Evolutionary conservation across 64 coral and sea anemone species (phyloP), one percentile per base, ranked within the genome.

Genomic region (Platygyra sinensis): DNA sequence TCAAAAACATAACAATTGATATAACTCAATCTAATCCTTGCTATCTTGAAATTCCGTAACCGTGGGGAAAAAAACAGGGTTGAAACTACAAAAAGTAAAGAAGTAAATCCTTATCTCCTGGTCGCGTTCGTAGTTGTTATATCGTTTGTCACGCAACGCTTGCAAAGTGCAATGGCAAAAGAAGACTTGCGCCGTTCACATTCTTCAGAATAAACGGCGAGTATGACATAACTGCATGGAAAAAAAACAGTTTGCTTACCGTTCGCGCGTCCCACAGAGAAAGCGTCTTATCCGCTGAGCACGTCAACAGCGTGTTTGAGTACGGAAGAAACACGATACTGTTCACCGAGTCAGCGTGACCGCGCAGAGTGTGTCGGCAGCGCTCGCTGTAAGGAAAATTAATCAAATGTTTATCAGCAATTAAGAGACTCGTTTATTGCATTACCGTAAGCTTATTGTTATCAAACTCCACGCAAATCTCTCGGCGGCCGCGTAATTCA

Each of bases 261-360:
- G 94, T 99, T 91, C 97, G 93, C 16, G 91, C 94, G 62, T 99
- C 97, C 97, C 97, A 99, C 9, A 99, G 81, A 60, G 97, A 99
- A 38, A 99, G 89, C 38, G 97, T 99, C 83, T 99, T 99, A 67
- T 99, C 97, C 29, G 97, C 97, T 28, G 97, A 99, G 36, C 97
- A 95, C 16, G 97, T 99, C 9, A 99, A 42, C 59, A 99, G 69
- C 30, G 94, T 89, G 72, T 99, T 99, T n/a, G 97, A 93, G 29
- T 99, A 99, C 0, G 97, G 97, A 12, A 99, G 67, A 73, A 99
- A 99, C 22, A 88, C 69, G 33, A 99, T 96, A 24, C 94, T 99
- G 85, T 99, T 99, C 8, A 99, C 94, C n/a, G 97, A 99, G 67
- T 99, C 97, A 0, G 97, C 97, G 14, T 99, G 97, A 60, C 97